Percentiles rank a stretch among this genome's conserved stretches.
Evolutionary conservation across 2,888 invertebrate genomes (phyloP).

Genomic region (Tribolium freemani): DNA sequence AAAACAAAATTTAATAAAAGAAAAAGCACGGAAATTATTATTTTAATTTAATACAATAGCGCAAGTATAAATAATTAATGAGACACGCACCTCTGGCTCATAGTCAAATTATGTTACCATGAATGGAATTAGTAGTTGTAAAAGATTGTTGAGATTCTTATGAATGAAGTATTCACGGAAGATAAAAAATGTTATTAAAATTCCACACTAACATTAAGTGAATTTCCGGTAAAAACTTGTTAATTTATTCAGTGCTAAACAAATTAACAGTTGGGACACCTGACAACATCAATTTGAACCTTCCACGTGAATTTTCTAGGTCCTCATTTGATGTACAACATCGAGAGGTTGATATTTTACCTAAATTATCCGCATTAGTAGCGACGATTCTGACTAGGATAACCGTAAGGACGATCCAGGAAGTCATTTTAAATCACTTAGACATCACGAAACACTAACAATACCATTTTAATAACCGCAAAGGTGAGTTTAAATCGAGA

Average conservation of each 20-base stretch:
- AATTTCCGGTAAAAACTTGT: slow-evolving; percentile 1
- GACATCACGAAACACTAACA: slow-evolving; percentile 38
- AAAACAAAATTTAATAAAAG: not conserved
- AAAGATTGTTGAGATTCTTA: slow-evolving; percentile 22
- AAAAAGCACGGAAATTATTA: not conserved
- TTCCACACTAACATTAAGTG: slow-evolving; percentile 2
- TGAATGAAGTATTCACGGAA: slow-evolving; percentile 20
- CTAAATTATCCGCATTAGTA: slow-evolving; percentile 45
- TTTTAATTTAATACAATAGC: slow-evolving; percentile 2
- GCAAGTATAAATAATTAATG: slow-evolving; percentile 25
- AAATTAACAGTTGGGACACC: slow-evolving; percentile 32
- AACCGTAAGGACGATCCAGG: slow-evolving; percentile 45
- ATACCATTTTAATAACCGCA: slow-evolving; percentile 34
- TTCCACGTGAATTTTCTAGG: slow-evolving; percentile 41
- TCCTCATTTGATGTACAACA: slow-evolving; percentile 37
- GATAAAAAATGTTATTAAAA: slow-evolving; percentile 13
- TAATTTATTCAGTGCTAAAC: slow-evolving; percentile 22
- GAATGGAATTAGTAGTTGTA: slow-evolving; percentile 27
- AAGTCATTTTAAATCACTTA: slow-evolving; percentile 46
- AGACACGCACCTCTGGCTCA: slow-evolving; percentile 1
- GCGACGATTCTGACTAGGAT: slow-evolving; percentile 42
- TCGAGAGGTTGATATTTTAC: slow-evolving; percentile 34
- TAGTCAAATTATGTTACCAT: slow-evolving; percentile 8
- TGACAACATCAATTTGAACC: slow-evolving; percentile 43
- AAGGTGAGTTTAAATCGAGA: not conserved